A percentile compares a stretch with the other conserved stretches of the same genome.
These are phyloP conservation scores for Ceratosolen solmsi DNA, from an alignment of 1,140 invertebrate genomes.

Conservation along the genomic window DNA sequence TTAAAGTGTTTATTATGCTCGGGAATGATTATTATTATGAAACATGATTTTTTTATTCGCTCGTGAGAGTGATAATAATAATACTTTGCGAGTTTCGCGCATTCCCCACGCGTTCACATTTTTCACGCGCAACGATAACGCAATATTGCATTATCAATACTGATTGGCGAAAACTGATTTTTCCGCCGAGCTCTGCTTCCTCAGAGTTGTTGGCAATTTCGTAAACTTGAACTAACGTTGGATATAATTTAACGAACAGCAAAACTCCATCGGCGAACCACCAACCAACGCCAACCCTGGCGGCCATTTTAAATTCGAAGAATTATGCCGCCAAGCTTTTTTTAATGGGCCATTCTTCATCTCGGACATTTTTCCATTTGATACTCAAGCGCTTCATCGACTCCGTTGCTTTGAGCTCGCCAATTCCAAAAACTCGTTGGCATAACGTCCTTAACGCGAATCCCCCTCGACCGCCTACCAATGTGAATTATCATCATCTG, in stretches of 20 bases:
- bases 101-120: not conserved
- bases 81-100: too few species aligned
- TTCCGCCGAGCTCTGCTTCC: too few species aligned
- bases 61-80: too few species aligned
- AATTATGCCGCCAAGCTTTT: not conserved
- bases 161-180: not conserved
- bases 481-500: constrained; percentile 40
- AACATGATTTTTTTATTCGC: not conserved
- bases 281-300: not conserved
- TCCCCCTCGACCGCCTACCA: not conserved
- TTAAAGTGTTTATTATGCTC: constrained; percentile 9
- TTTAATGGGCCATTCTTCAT: constrained; percentile 31
- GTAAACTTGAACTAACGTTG: too few species aligned
- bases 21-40: not conserved
- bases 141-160: too few species aligned
- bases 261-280: not conserved
- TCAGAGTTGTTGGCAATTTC: too few species aligned
- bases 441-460: constrained; percentile 17
- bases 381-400: constrained; percentile 19
- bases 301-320: not conserved
- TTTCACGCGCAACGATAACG: too few species aligned
- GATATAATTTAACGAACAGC: not conserved
- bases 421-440: constrained; percentile 1
- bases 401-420: not conserved
- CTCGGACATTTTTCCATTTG: not conserved